Percentiles rank a stretch among this genome's conserved stretches.
phyloP scores from a whole-genome alignment of 1,140 invertebrate species.

The Euura lappo region DNA sequence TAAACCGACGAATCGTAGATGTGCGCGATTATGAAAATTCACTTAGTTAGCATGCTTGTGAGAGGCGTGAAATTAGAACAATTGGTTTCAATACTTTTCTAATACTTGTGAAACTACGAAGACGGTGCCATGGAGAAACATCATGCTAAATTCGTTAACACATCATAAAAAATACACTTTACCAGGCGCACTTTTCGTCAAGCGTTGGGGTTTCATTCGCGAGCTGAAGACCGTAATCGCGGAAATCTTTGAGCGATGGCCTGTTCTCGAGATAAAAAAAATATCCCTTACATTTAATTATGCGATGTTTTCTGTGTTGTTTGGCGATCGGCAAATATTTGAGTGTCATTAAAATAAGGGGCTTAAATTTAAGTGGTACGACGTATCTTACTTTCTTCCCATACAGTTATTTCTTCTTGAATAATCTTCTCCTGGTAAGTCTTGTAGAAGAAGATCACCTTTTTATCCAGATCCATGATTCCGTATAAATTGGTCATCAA shows the following conservation, averaged over 20 bases:
- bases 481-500: slow-evolving; percentile 48
- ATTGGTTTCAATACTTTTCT: no score
- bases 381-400: slow-evolving; percentile 62
- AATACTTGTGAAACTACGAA: no score
- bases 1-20: neutral
- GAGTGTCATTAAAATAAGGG: neutral
- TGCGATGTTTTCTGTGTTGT: neutral
- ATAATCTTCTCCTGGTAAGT: slow-evolving; percentile 60
- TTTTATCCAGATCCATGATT: slow-evolving; percentile 53
- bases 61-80: no score
- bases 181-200: slow-evolving; percentile 49
- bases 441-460: slow-evolving; percentile 63
- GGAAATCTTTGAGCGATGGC: slow-evolving; percentile 42
- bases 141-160: slow-evolving; percentile 23
- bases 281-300: neutral
- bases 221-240: slow-evolving; percentile 40
- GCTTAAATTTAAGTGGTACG: neutral
- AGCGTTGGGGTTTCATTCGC: slow-evolving; percentile 43
- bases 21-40: no score
- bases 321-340: neutral
- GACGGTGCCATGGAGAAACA: slow-evolving; percentile 13
- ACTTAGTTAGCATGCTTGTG: no score
- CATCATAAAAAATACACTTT: slow-evolving; percentile 25
- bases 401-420: slow-evolving; percentile 63
- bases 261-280: neutral